Evolutionary conservation across 2,888 invertebrate genomes (phyloP).

Genomic region (Hydrotaea cyrtoneurina): DNA sequence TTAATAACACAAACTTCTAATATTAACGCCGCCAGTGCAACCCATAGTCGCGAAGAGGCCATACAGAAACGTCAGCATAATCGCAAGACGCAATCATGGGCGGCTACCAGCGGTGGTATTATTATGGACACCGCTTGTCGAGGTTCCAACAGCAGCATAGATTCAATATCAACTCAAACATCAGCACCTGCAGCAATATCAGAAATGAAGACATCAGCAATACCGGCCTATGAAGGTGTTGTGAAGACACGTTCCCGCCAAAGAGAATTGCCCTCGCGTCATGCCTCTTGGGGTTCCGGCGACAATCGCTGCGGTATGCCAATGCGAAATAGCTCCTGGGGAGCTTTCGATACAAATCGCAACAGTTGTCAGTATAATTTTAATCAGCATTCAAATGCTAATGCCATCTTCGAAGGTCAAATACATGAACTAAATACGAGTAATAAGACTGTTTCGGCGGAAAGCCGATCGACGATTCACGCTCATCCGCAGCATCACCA

Average conservation of each 20-base stretch:
- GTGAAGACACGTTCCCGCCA: conserved; percentile 83
- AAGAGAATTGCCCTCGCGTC: conserved; percentile 85
- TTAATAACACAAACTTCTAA: conserved; percentile 79
- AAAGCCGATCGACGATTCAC: conserved; percentile 48
- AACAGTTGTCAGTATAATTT: conserved; percentile 73
- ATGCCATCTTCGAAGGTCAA: conserved; percentile 80
- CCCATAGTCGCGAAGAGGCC: conserved; percentile 51
- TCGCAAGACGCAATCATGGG: conserved; percentile 79
- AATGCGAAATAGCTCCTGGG: conserved; percentile 87
- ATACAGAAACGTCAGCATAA: conserved; percentile 73
- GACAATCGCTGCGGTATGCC: conserved; percentile 84
- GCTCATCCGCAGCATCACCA: conserved; percentile 60
- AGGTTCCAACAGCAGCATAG: conserved; percentile 72
- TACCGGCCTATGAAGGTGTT: conserved; percentile 86
- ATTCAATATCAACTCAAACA: conserved; percentile 68
- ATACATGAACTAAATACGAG: conserved; percentile 77
- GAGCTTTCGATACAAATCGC: conserved; percentile 84
- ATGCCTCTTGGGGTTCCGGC: conserved; percentile 92
- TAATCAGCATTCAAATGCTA: conserved; percentile 67
- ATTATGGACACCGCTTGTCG: conserved; percentile 67
- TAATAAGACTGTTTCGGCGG: conserved; percentile 72
- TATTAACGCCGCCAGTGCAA: conserved; percentile 59
- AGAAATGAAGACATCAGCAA: conserved; percentile 78
- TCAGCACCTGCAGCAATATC: conserved; percentile 60
- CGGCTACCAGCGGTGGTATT: conserved; percentile 74